Conservation (phyloP, 2,888 invertebrate genomes). For the Dioctria rufipes region DNA sequence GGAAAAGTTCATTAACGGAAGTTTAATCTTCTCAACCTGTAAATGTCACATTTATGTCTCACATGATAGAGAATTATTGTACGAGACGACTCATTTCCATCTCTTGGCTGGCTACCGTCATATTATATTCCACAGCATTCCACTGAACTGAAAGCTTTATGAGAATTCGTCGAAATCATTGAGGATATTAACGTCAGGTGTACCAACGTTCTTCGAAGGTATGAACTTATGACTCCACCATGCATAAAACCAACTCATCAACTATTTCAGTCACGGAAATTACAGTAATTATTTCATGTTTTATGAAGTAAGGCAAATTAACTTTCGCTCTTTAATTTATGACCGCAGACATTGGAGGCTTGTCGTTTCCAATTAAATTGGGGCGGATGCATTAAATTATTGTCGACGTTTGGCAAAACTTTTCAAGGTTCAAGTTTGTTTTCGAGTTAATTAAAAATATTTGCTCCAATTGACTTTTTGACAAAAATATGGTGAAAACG, state of each 20-base stretch:
- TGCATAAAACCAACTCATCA: slow-evolving; percentile 7
- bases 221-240: not conserved
- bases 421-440: no score
- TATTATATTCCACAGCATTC: no score
- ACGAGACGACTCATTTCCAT: not conserved
- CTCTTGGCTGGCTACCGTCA: not conserved
- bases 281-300: slow-evolving; percentile 37
- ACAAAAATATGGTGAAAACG: no score
- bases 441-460: no score
- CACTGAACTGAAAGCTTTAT: no score
- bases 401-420: no score
- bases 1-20: not conserved
- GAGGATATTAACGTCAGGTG: not conserved
- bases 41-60: not conserved
- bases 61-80: not conserved
- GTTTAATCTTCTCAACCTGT: not conserved
- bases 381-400: no score
- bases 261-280: slow-evolving; percentile 27
- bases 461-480: no score
- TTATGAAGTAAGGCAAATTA: not conserved
- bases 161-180: not conserved
- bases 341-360: no score
- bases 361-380: no score
- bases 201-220: not conserved
- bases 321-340: no score